Percentiles rank a stretch among this genome's conserved stretches.
phyloP scores from a whole-genome alignment of 2,113 vertebrate species.

The Silurus glanis region DNA sequence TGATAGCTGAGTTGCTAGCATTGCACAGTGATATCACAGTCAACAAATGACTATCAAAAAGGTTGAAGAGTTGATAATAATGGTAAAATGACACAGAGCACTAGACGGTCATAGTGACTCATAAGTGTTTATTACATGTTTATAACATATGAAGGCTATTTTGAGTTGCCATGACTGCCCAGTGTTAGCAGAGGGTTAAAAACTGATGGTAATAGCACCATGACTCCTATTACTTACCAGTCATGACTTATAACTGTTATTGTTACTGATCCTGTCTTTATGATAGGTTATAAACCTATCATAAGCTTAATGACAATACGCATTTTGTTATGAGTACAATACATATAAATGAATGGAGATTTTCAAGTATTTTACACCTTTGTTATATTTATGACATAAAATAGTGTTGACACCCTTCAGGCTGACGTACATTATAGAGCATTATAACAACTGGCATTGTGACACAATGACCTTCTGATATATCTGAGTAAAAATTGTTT shows the following conservation, averaged over 20 bases:
- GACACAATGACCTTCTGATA: too few species aligned
- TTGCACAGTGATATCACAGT: too few species aligned
- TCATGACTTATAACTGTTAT: not conserved
- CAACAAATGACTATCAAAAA: not conserved
- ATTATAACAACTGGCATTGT: not conserved
- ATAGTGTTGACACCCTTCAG: not conserved
- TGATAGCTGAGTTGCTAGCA: too few species aligned
- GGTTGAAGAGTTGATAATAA: too few species aligned
- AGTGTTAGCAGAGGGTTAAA: not conserved
- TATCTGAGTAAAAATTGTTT: not conserved
- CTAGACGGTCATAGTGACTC: not conserved
- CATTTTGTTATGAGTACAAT: not conserved
- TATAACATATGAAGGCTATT: not conserved
- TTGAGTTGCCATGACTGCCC: not conserved
- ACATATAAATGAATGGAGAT: not conserved
- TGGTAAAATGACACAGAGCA: not conserved
- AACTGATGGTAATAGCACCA: not conserved
- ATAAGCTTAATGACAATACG: not conserved
- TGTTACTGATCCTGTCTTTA: not conserved
- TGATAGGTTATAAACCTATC: not conserved
- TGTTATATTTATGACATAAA: not conserved
- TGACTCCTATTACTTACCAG: not conserved
- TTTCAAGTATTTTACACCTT: not conserved
- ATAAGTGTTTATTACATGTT: not conserved
- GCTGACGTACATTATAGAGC: not conserved